phyloP scores from a whole-genome alignment of 2,113 vertebrate species.

The Mugil cephalus region DNA sequence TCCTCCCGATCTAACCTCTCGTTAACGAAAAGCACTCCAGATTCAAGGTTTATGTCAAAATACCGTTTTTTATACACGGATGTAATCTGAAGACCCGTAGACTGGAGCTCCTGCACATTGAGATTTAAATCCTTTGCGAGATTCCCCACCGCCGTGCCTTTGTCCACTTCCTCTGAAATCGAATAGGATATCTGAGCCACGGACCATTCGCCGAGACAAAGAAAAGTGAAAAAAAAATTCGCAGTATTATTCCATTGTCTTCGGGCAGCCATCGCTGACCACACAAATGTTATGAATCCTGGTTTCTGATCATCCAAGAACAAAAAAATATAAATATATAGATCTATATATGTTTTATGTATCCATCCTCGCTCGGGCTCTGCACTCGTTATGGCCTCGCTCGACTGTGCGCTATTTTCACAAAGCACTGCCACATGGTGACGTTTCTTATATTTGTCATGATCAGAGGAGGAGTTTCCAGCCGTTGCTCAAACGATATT shows the following conservation, averaged over 20 bases:
- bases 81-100: slow-evolving; percentile 69
- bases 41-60: slow-evolving; percentile 79
- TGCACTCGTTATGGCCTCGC: not conserved
- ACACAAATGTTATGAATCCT: not conserved
- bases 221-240: slow-evolving; percentile 52
- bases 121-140: slow-evolving; percentile 82
- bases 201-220: slow-evolving; percentile 72
- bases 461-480: slow-evolving; percentile 52
- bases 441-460: slow-evolving; percentile 46
- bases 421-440: slow-evolving; percentile 53
- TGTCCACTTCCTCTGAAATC: slow-evolving; percentile 80
- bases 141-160: slow-evolving; percentile 82
- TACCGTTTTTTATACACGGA: slow-evolving; percentile 64
- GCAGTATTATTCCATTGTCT: slow-evolving; percentile 33
- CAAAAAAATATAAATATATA: no score
- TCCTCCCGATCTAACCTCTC: slow-evolving; percentile 82
- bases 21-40: slow-evolving; percentile 73
- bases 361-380: not conserved
- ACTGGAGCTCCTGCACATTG: slow-evolving; percentile 68
- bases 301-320: not conserved
- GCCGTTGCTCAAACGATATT: not conserved
- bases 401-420: slow-evolving; percentile 24
- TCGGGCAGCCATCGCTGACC: slow-evolving; percentile 57
- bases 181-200: slow-evolving; percentile 79
- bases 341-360: not conserved